Percentiles rank a stretch among this genome's conserved stretches.
Evolutionary conservation across 2,888 invertebrate genomes (phyloP).

Genomic region (Linnaemya vulpina): DNA sequence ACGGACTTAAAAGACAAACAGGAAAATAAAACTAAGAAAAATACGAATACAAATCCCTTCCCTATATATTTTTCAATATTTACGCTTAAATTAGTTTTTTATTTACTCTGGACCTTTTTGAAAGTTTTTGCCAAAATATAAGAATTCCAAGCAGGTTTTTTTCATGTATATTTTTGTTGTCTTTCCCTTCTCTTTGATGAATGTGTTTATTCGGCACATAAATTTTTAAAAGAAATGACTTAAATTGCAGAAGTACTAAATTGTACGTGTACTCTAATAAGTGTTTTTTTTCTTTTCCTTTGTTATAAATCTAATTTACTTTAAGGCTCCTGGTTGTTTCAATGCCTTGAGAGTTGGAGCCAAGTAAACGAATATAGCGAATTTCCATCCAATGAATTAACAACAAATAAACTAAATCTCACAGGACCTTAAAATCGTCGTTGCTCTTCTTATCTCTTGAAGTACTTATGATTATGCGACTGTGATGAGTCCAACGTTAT

Average conservation of each 20-base stretch:
- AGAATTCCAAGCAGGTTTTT: neutral
- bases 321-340: neutral
- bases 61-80: constrained; percentile 54
- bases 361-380: neutral
- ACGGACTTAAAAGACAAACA: neutral
- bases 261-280: neutral
- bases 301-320: neutral
- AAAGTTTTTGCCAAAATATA: constrained; percentile 30
- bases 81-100: constrained; percentile 63
- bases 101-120: constrained; percentile 13
- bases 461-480: too few species aligned
- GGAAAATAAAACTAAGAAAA: constrained; percentile 25
- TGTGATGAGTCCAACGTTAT: too few species aligned
- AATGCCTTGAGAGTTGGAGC: neutral
- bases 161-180: neutral
- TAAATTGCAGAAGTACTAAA: neutral
- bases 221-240: constrained; percentile 35
- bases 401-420: too few species aligned
- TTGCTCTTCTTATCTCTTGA: too few species aligned
- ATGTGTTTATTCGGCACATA: constrained; percentile 32
- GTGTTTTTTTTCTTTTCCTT: too few species aligned
- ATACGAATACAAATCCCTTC: constrained; percentile 41
- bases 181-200: neutral
- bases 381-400: too few species aligned
- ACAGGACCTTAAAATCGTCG: too few species aligned